Conservation (phyloP, 2,888 invertebrate genomes). For the Odontomyia ornata region DNA sequence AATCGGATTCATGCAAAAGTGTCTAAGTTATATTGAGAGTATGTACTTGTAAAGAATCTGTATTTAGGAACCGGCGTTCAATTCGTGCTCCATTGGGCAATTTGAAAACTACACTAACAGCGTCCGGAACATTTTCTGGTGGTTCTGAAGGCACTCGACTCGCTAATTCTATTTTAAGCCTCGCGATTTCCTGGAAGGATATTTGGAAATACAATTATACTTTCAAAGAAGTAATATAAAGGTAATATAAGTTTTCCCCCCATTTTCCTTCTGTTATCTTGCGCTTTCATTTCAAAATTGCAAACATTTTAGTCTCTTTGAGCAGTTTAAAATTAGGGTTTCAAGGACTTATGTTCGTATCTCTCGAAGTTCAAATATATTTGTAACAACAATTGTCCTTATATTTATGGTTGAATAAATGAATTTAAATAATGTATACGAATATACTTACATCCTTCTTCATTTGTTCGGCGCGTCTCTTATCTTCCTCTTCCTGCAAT, state of each 20-base stretch:
- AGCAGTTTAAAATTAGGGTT: neutral
- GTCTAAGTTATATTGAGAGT: neutral
- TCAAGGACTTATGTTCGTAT: neutral
- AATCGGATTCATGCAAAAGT: neutral
- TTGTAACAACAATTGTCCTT: no score
- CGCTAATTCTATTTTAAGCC: conserved; percentile 74
- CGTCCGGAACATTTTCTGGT: conserved; percentile 71
- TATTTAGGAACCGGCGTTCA: conserved; percentile 83
- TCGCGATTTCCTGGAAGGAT: conserved; percentile 69
- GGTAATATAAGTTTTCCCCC: no score
- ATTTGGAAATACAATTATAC: no score
- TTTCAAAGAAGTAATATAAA: no score
- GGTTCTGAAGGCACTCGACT: conserved; percentile 80
- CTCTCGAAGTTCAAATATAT: no score
- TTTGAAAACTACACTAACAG: conserved; percentile 88
- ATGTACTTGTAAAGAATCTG: conserved; percentile 82
- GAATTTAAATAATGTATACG: no score
- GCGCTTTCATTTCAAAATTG: no score
- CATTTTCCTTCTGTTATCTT: no score
- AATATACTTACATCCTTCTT: conserved; percentile 59
- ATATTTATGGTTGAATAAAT: no score
- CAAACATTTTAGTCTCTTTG: no score
- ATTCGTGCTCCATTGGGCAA: conserved; percentile 89
- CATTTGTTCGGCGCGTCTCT: conserved; percentile 67
- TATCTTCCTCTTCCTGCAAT: conserved; percentile 65